A percentile compares a stretch with the other conserved stretches of the same genome.
phyloP scores from a whole-genome alignment of 2,113 vertebrate genomes.

The Phylloscopus trochiloides region DNA sequence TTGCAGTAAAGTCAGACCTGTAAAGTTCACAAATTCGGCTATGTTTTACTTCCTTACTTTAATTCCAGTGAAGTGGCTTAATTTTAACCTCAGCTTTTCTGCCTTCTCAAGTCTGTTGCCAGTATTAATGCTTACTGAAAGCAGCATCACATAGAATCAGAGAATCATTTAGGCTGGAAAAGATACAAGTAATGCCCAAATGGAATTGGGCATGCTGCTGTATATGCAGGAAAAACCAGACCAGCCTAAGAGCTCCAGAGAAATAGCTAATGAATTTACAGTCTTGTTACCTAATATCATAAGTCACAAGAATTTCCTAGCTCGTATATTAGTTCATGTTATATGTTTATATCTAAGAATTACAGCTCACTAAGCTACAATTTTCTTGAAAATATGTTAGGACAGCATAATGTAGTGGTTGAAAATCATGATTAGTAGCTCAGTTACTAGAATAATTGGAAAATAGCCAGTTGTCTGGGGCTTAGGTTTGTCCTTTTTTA shows the following conservation, averaged over 20 bases:
- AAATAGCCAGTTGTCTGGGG: neutral
- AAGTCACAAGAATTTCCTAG: neutral
- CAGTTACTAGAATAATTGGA: neutral
- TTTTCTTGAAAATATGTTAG: slow-evolving; percentile 1
- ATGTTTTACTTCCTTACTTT: neutral
- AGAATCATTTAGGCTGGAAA: neutral
- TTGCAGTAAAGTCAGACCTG: slow-evolving; percentile 21
- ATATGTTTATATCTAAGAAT: slow-evolving; percentile 14
- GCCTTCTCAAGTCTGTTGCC: neutral
- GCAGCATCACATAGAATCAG: neutral
- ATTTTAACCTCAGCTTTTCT: neutral
- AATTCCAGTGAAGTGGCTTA: neutral
- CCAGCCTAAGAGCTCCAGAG: neutral
- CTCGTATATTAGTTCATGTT: neutral
- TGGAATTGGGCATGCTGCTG: neutral
- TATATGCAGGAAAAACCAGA: neutral
- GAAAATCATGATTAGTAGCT: neutral
- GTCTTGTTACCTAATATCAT: neutral
- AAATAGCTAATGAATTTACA: neutral
- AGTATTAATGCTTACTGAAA: neutral
- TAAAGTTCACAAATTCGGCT: slow-evolving; percentile 20
- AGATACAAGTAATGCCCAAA: neutral
- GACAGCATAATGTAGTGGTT: neutral
- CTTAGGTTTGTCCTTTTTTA: neutral
- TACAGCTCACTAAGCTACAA: neutral